Base-by-base conservation (phyloP, 2,113 vertebrate genomes). In the Rhipidura dahli region DNA sequence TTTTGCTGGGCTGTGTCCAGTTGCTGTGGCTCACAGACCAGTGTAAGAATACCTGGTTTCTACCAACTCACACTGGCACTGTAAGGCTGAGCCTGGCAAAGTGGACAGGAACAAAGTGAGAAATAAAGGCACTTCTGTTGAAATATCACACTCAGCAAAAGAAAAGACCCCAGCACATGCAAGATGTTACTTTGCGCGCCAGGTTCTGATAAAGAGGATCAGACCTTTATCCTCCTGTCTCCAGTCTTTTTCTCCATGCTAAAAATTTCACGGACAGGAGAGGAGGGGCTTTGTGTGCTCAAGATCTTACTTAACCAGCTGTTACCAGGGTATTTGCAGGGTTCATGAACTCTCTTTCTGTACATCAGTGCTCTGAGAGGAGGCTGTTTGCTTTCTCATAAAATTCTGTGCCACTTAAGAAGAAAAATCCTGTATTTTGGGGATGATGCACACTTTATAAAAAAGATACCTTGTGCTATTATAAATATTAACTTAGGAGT, bases 221-320 rank as follows among this genome's bases (percentile, higher is more conserved):
- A 75, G 70, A n/a, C 31, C 21, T 83, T 72, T 80, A 83, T 83
- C 57, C 24, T 89, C 56, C 65, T 51, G 20, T 37, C 51, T 87
- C 51, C 8, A 73, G 20, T 82, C 39, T 37, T 79, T 30, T 54
- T 23, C 57, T 69, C 49, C 61, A 53, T 12, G 59, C 11, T 78
- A 59, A 83, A 83, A 63, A 63, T 47, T 59, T 92, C 35, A 59
- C 31, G 28, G 40, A 76, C 18, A 59, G 80, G 35, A 94, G 54
- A 86, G 68, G 60, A 93, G 37, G 44, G 17, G 77, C 51, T 93
- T 89, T 78, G 50, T 47, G 50, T 10, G 23, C 57, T 65, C 37
- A 83, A 88, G 66, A 49, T 87, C 86, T 94, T 95, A 89, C 79
- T 72, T 91, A 95, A 93, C 44, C 54, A 82, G 64, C 76, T 81